These are phyloP conservation scores for Melanostoma mellinum DNA, from an alignment of 2,888 invertebrate genomes.

Conservation along the genomic window DNA sequence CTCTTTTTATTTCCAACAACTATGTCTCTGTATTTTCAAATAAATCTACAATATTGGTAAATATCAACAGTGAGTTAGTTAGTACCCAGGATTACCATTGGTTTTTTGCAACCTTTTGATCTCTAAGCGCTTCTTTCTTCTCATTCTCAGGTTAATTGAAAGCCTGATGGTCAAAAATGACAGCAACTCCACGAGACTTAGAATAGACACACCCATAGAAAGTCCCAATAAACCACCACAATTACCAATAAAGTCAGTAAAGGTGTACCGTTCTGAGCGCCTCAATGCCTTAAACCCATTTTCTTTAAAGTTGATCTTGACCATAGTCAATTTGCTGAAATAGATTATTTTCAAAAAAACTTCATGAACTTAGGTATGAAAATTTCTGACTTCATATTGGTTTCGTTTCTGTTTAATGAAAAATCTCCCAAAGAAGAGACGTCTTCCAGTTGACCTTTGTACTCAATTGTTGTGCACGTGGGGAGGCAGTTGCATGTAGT, in stretches of 20 bases:
- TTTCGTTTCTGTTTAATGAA: too few species aligned
- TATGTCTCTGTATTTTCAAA: too few species aligned
- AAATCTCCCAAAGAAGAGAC: too few species aligned
- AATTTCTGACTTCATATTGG: too few species aligned
- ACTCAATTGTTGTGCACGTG: not conserved
- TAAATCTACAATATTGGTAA: too few species aligned
- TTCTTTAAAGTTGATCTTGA: constrained; percentile 88
- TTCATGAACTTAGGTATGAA: not conserved
- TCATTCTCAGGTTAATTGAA: not conserved
- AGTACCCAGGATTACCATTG: too few species aligned
- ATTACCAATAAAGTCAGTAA: constrained; percentile 87
- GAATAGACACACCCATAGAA: constrained; percentile 81
- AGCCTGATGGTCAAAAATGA: constrained; percentile 82
- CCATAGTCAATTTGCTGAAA: constrained; percentile 75
- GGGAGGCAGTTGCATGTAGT: not conserved
- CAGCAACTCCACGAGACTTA: constrained; percentile 83
- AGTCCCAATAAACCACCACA: constrained; percentile 86
- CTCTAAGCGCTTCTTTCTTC: not conserved
- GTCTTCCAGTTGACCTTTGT: not conserved
- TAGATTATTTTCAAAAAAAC: too few species aligned
- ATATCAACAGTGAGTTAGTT: too few species aligned
- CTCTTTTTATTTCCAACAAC: too few species aligned
- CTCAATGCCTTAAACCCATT: constrained; percentile 87
- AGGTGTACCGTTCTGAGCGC: constrained; percentile 86
- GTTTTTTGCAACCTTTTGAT: not conserved